Evolutionary conservation across 1,140 invertebrate species (phyloP), one percentile per base, ranked within the genome.

Genomic region (Mycetomoellerius zeteki): DNA sequence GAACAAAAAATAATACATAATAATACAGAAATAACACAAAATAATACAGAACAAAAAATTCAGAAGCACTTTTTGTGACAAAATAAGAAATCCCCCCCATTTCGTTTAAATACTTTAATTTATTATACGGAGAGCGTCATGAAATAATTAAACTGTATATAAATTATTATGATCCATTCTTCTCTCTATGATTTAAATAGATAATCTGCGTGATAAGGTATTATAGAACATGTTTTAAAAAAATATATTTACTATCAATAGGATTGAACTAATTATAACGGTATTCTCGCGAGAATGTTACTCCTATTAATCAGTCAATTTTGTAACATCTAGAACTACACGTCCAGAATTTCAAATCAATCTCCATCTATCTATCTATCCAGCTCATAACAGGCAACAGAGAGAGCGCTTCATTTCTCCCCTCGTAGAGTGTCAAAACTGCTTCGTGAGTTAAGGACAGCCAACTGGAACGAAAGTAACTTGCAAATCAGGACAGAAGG

Each of bases 291-390:
- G 65, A 43, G 37, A 82, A n/a, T 21, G 65, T 16, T 73, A 14
- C 24, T 21, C 21, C 37, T 60, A 60, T 43, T 75, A 84, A 84
- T 84, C 80, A 84, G 69, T 84, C 80, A 84, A 84, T 84, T 75
- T 73, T 37, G 27, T 37, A 75, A 60, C 56, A 47, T 84, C 80
- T 47, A 72, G 64, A 21, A 60, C 12, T 58, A 47, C 24, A 27
- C 6, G 30, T 60, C 7, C 24, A 30, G 80, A 19, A 75, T 75
- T 73, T 58, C 69, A 19, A 84, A 84, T 84, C 80, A 84, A 84
- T 84, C 80, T 75, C 54, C 69, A 84, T 84, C 62, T 67, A 37
- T 80, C 67, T 72, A 33, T 58, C 78, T 81, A 56, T 56, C 67
- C 67, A 37, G 37, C 16, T 21, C 16, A 19, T 64, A 72, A 43